Conservation (phyloP, 1,140 invertebrate species). For the Arion vulgaris region DNA sequence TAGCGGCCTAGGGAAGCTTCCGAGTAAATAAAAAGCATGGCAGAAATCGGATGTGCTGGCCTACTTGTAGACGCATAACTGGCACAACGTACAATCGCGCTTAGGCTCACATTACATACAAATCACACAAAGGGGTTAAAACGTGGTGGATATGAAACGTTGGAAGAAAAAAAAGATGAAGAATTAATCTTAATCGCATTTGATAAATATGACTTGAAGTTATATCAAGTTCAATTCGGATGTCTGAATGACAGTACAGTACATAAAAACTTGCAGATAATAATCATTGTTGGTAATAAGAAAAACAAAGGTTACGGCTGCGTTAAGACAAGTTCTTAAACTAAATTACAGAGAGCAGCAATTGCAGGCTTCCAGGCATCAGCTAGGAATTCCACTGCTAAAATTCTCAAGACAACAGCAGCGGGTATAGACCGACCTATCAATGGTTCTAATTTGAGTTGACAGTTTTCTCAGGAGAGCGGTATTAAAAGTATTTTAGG, state of each 20-base stretch:
- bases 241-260: not conserved
- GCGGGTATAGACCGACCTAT: not conserved
- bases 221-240: not conserved
- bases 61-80: too few species aligned
- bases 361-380: not conserved
- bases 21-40: too few species aligned
- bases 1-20: too few species aligned
- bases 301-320: not conserved
- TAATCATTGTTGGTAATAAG: not conserved
- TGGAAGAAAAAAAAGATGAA: too few species aligned
- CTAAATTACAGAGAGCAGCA: not conserved
- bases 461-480: not conserved
- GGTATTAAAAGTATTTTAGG: conserved; percentile 8
- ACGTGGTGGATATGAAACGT: too few species aligned
- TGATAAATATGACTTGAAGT: too few species aligned
- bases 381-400: not conserved
- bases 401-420: not conserved
- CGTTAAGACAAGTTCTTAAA: not conserved
- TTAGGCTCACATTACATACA: too few species aligned
- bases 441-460: not conserved
- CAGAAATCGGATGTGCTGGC: too few species aligned
- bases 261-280: not conserved
- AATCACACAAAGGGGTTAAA: too few species aligned
- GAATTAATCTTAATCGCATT: too few species aligned
- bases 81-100: too few species aligned